A percentile compares a stretch with the other conserved stretches of the same genome.
Evolutionary conservation across 2,888 invertebrate genomes (phyloP).

Genomic region (Calameuta idolon): DNA sequence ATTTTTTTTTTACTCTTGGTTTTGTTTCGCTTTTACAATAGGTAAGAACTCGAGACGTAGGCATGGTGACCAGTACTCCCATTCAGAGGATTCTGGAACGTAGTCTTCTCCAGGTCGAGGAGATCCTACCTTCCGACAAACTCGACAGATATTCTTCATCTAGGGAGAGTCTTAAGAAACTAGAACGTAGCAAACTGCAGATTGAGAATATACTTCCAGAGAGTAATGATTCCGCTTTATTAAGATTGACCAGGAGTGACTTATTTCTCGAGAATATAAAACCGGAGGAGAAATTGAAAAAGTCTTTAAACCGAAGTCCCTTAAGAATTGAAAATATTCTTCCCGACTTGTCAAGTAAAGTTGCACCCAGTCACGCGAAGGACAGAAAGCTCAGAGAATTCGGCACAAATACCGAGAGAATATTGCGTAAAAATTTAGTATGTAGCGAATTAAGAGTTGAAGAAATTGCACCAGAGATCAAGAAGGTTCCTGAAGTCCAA

Average conservation of each 20-base stretch:
- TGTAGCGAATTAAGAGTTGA: neutral
- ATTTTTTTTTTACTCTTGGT: neutral
- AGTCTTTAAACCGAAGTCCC: slow-evolving; percentile 10
- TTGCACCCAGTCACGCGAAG: neutral
- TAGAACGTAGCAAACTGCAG: slow-evolving; percentile 19
- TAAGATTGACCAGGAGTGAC: slow-evolving; percentile 16
- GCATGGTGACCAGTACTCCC: slow-evolving; percentile 57
- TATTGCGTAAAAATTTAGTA: neutral
- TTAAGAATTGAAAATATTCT: slow-evolving; percentile 16
- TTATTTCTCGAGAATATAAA: slow-evolving; percentile 18
- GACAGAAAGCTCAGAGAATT: neutral
- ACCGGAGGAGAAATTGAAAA: slow-evolving; percentile 3
- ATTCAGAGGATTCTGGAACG: slow-evolving; percentile 34
- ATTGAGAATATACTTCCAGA: slow-evolving; percentile 17
- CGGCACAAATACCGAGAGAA: neutral
- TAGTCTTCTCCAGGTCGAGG: slow-evolving; percentile 43
- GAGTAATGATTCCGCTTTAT: slow-evolving; percentile 5
- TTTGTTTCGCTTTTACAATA: slow-evolving; percentile 20
- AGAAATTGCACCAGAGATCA: slow-evolving; percentile 28
- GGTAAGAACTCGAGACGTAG: slow-evolving; percentile 57
- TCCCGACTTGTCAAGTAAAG: slow-evolving; percentile 6
- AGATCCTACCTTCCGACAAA: slow-evolving; percentile 28
- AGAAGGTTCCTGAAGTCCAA: slow-evolving; percentile 22
- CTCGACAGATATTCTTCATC: neutral
- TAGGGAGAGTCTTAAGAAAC: slow-evolving; percentile 4